These are phyloP conservation scores for Rhingia campestris DNA, from an alignment of 2,888 invertebrate genomes.

Conservation along the genomic window DNA sequence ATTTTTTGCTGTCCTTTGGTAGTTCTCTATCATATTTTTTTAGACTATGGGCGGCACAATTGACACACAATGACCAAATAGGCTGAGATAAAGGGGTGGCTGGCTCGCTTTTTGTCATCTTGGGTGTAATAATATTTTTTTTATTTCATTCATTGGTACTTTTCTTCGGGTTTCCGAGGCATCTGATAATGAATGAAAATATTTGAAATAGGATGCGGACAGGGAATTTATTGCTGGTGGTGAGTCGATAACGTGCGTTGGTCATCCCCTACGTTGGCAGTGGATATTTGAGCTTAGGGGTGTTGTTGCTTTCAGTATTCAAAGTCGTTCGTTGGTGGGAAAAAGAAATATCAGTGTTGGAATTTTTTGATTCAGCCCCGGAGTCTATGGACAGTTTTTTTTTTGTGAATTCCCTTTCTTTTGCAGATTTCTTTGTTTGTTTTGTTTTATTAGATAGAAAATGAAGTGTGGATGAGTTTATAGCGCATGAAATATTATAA, in stretches of 20 bases:
- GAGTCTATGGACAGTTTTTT: slow-evolving; percentile 19
- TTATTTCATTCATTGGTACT: slow-evolving; percentile 3
- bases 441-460: slow-evolving; percentile 33
- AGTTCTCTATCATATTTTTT: slow-evolving; percentile 38
- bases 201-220: slow-evolving; percentile 61
- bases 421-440: slow-evolving; percentile 2
- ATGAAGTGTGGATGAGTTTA: slow-evolving; percentile 55
- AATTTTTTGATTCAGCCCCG: slow-evolving; percentile 33
- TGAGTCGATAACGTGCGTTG: slow-evolving; percentile 34
- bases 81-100: slow-evolving; percentile 66
- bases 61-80: slow-evolving; percentile 63
- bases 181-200: slow-evolving; percentile 24
- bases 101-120: slow-evolving; percentile 57
- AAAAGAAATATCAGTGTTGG: slow-evolving; percentile 43
- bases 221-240: slow-evolving; percentile 54
- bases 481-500: neutral
- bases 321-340: slow-evolving; percentile 60
- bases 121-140: slow-evolving; percentile 58
- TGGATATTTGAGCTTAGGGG: slow-evolving; percentile 52
- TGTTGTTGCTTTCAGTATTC: slow-evolving; percentile 34
- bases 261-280: slow-evolving; percentile 46
- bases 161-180: slow-evolving; percentile 13
- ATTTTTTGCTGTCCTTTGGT: slow-evolving; percentile 2
- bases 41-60: slow-evolving; percentile 70
- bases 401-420: slow-evolving; percentile 1